phyloP scores from a whole-genome alignment of 92 coral and sea anemone species.

The Parazoanthus swiftii region DNA sequence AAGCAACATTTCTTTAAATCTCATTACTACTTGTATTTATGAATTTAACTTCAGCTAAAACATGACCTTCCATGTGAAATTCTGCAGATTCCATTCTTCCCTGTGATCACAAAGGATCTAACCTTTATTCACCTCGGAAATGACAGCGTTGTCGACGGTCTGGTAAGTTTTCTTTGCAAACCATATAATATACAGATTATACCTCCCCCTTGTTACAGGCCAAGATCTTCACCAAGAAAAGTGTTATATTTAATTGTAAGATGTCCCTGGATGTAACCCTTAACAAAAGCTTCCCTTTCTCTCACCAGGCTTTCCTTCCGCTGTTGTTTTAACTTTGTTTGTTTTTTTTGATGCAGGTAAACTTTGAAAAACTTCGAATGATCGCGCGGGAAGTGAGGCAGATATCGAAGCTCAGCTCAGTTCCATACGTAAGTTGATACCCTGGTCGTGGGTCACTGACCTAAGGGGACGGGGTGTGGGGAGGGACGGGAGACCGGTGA shows the following conservation, averaged over 20 bases:
- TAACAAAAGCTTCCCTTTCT: no score
- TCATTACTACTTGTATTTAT: not conserved
- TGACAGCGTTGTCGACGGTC: slow-evolving; percentile 86
- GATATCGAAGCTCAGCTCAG: slow-evolving; percentile 83
- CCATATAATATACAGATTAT: not conserved
- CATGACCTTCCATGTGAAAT: not conserved
- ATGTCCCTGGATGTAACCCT: no score
- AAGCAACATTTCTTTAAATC: not conserved
- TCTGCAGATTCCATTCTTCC: slow-evolving; percentile 90
- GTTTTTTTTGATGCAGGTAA: slow-evolving; percentile 59
- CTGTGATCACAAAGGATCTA: slow-evolving; percentile 90
- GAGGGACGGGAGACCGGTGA: not conserved
- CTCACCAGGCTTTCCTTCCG: no score
- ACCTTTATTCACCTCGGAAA: slow-evolving; percentile 96
- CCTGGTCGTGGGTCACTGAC: not conserved
- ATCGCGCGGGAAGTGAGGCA: slow-evolving; percentile 96
- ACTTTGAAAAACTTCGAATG: slow-evolving; percentile 95
- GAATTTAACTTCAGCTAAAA: not conserved
- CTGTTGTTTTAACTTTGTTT: not conserved
- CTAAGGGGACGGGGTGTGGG: not conserved
- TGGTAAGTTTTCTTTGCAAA: slow-evolving; percentile 61
- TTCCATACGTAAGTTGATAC: slow-evolving; percentile 77
- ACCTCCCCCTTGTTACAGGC: not conserved
- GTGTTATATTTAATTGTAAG: no score
- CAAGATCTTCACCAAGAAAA: no score